Evolutionary conservation across 2,113 vertebrate genomes (phyloP).

Genomic region (Hemibagrus wyckioides): DNA sequence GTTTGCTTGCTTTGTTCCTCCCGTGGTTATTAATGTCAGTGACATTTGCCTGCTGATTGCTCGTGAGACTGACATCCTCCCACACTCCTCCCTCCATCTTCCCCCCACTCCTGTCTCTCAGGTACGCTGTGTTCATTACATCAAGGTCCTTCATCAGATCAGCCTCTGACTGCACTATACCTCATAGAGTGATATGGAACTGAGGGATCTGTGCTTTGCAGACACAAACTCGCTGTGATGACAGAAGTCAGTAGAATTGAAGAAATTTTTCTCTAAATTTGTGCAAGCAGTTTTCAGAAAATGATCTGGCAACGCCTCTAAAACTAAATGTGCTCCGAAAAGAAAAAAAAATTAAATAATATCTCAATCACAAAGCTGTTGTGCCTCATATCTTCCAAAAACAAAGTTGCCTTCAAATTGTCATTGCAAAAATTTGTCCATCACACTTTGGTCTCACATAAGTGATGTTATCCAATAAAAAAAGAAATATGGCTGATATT

Average conservation of each 20-base stretch:
- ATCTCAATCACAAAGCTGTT: background rate
- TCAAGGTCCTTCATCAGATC: slow-evolving; percentile 90
- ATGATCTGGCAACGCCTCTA: background rate
- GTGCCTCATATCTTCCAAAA: background rate
- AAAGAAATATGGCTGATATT: background rate
- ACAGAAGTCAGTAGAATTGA: background rate
- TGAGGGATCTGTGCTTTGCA: slow-evolving; percentile 85
- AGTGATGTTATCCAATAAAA: background rate
- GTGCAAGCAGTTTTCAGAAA: background rate
- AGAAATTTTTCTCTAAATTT: background rate
- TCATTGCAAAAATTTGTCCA: background rate
- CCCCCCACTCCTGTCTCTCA: slow-evolving; percentile 39
- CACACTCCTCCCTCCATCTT: slow-evolving; percentile 50
- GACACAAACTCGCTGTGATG: background rate
- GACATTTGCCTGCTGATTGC: slow-evolving; percentile 78
- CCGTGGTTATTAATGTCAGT: slow-evolving; percentile 72
- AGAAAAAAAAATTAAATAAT: background rate
- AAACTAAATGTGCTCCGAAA: background rate
- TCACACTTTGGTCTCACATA: background rate
- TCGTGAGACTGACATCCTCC: slow-evolving; percentile 53
- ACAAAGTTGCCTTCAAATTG: background rate
- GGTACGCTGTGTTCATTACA: slow-evolving; percentile 58
- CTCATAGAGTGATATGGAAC: slow-evolving; percentile 83
- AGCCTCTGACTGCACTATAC: slow-evolving; percentile 88
- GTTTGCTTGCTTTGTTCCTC: slow-evolving; percentile 46